Conservation (phyloP, 2,888 invertebrate genomes). For the Lomographa bimaculata region DNA sequence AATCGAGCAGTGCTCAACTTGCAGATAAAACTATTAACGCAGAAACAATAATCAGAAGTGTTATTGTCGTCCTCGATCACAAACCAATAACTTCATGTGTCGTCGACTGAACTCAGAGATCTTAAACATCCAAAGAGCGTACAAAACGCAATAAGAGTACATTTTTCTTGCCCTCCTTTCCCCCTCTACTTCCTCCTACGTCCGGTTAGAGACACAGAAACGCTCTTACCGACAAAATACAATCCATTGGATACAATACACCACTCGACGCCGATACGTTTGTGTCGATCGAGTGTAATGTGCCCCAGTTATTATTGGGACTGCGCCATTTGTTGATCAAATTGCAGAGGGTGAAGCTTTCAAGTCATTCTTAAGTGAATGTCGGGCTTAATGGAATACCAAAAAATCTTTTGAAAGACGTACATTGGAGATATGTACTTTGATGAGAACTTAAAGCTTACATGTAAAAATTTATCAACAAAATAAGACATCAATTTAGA, state of each 20-base stretch:
- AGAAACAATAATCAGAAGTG: conserved; percentile 4
- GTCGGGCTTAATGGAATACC: conserved; percentile 2
- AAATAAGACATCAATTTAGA: no score
- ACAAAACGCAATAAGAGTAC: conserved; percentile 32
- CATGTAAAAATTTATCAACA: no score
- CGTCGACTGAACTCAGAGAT: conserved; percentile 28
- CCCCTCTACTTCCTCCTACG: conserved; percentile 17
- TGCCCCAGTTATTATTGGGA: conserved; percentile 10
- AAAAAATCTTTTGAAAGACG: background rate
- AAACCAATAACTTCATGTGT: conserved; percentile 45
- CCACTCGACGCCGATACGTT: conserved; percentile 18
- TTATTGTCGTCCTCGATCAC: conserved; percentile 12
- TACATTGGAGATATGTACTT: no score
- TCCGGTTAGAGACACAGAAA: conserved; percentile 52
- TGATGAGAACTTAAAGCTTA: no score
- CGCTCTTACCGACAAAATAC: conserved; percentile 55
- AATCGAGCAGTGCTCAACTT: background rate
- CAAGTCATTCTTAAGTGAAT: conserved; percentile 9
- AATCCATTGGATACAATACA: conserved; percentile 35
- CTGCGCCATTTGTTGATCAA: conserved; percentile 6
- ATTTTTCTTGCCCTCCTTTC: conserved; percentile 31
- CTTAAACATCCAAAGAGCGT: conserved; percentile 18
- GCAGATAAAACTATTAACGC: background rate
- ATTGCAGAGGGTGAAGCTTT: conserved; percentile 15
- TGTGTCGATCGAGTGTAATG: conserved; percentile 14